Base-by-base conservation (phyloP, 64 coral and sea anemone genomes). In the Pocillopora damicornis region DNA sequence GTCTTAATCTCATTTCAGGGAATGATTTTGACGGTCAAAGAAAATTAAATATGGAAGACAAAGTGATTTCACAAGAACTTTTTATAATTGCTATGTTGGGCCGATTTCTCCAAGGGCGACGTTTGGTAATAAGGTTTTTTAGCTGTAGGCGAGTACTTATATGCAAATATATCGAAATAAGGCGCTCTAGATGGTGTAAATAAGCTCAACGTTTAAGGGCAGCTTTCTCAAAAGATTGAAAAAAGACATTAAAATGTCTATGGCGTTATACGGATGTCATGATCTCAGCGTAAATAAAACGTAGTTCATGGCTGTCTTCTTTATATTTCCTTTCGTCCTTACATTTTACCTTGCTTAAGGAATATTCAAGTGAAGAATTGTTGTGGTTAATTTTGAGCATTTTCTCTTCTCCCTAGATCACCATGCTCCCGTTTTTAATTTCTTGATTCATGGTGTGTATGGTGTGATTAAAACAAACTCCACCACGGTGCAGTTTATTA, bases 401-500 rank as follows among this genome's bases (percentile, higher is more conserved):
- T 85, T 18, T 37, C 12, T 85, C 42, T 23, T 37, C 81, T 85
- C 58, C 15, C 20, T 37, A 42, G 26, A 66, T 85, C 81, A 20
- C 37, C 64, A 36, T 73, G 65, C 23, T 42, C 15, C 26, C 80
- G 2, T 35, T 83, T 72, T 73, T 59, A 85, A 59, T 85, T 73
- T 85, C 65, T 83, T 72, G 72, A 30, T 85, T 85, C 37, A 59
- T 66, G 64, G 64, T 73, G 42, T 63, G 69, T 85, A 85, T 37
- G 37, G 4, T 51, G 36, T 66, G 63, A 85, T 85, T 85, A 72
- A 85, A 85, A n/a, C 17, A 71, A 85, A 58, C 63, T 73, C 72
- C 35, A 71, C 81, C 45, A 85, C 63, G 18, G 81, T 30, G 63
- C 22, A 85, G 81, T 85, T 85, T 85, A 85, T 85, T 85, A 85